Percentiles rank a stretch among this genome's conserved stretches.
These are phyloP conservation scores for Penaeus japonicus DNA, from an alignment of 1,140 invertebrate genomes.

Conservation along the genomic window DNA sequence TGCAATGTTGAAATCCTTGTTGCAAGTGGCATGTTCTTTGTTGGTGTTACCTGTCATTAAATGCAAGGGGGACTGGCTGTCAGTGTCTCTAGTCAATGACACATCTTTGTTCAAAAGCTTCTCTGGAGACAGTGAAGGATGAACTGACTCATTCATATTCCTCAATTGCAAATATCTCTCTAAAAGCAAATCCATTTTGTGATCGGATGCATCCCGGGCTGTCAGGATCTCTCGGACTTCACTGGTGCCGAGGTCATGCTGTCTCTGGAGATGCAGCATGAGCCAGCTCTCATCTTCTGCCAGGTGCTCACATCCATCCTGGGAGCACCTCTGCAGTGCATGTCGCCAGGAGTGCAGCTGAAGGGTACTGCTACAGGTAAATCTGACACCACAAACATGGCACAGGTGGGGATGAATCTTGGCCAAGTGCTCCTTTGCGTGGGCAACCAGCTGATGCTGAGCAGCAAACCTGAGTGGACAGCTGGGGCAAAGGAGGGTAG, in stretches of 20 bases:
- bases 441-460: conserved; percentile 27
- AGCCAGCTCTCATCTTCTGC: conserved; percentile 43
- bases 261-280: conserved; percentile 11
- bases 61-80: no score
- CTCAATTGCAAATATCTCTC: background rate
- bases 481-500: conserved; percentile 21
- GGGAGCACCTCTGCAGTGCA: conserved; percentile 10
- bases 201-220: background rate
- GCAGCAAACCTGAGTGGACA: conserved; percentile 29
- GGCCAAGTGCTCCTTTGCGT: conserved; percentile 25
- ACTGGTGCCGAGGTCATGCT: background rate
- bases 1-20: background rate
- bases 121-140: background rate
- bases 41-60: no score
- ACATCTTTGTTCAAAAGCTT: no score
- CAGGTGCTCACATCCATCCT: background rate
- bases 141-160: background rate
- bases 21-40: no score
- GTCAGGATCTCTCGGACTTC: background rate
- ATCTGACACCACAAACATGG: conserved; percentile 16
- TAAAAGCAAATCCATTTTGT: conserved; percentile 18
- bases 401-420: conserved; percentile 14
- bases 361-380: background rate
- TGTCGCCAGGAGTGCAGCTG: conserved; percentile 25
- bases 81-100: no score